Conservation (phyloP, 2,888 invertebrate genomes). For the Volucella bombylans region DNA sequence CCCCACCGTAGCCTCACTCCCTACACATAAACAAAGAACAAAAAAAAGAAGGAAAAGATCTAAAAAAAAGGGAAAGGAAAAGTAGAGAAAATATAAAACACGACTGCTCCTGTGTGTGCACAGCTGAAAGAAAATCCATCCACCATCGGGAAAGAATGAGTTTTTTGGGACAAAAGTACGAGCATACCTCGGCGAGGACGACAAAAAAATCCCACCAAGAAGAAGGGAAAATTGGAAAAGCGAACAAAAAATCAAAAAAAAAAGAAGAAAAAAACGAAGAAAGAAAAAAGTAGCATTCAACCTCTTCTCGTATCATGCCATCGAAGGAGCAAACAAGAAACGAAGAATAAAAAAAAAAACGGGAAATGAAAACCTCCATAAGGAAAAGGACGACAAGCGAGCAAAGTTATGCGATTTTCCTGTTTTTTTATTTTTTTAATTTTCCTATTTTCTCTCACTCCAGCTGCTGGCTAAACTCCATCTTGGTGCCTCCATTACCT, state of each 20-base stretch:
- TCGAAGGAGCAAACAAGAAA: constrained; percentile 66
- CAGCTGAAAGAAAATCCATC: constrained; percentile 73
- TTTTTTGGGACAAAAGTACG: constrained; percentile 68
- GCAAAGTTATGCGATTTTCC: constrained; percentile 70
- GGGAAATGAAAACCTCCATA: constrained; percentile 51
- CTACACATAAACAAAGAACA: constrained; percentile 15
- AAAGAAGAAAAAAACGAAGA: constrained; percentile 30
- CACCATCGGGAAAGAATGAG: constrained; percentile 62
- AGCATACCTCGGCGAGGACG: constrained; percentile 20
- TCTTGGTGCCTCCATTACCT: constrained; percentile 1
- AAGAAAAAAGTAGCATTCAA: constrained; percentile 34
- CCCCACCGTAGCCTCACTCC: neutral
- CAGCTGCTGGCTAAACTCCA: constrained; percentile 44
- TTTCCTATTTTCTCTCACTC: constrained; percentile 62
- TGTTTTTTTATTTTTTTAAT: constrained; percentile 34
- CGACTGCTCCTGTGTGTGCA: constrained; percentile 67
- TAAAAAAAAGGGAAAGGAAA: constrained; percentile 20
- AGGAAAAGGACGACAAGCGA: constrained; percentile 55
- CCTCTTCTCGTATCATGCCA: constrained; percentile 50
- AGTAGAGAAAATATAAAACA: constrained; percentile 64
- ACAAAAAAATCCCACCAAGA: constrained; percentile 34
- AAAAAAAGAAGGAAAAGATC: constrained; percentile 1
- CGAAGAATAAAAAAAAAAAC: constrained; percentile 17
- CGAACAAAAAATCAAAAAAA: constrained; percentile 33
- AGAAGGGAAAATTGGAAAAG: constrained; percentile 64